Base-by-base conservation (phyloP, 2,888 invertebrate genomes). In the Pachliopta kotzebuea region DNA sequence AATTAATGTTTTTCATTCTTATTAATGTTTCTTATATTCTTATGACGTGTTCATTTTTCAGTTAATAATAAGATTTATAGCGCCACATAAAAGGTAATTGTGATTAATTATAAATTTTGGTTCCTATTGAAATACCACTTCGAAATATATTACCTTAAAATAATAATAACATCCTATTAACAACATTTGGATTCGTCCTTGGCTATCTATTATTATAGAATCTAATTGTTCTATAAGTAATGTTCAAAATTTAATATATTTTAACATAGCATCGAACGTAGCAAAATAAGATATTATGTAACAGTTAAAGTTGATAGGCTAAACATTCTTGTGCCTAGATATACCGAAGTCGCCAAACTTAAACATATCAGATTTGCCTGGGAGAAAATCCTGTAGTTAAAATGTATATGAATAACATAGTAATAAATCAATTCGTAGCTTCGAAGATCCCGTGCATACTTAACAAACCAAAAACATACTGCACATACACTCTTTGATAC, bases 311-410 rank as follows among this genome's bases (percentile, higher is more conserved):
- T 45, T 45, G 18, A 45, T 45, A 14, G 45, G 45, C n/a, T 52
- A 21, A 77, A 83, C 84, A 80, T 79, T 81, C 73, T 80, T 81
- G 86, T 87, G 87, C 87, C 87, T 86, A 85, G 85, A 83, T 77
- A 74, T 76, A 78, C 79, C 74, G 69, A 80, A 84, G 81, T 82
- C 85, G 85, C 85, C 85, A 86, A 86, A 85, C 72, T 78, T 79
- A 75, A 70, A 85, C 87, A 86, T 87, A 86, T 86, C 86, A 86
- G 73, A 72, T 67, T 80, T 81, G 76, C 70, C 74, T 77, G 75
- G 74, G 79, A 81, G 77, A 69, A 52, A 56, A 20, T 52, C 42
- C 42, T 60, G 50, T 60, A 50, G 42, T 52, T 52, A 52, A 54
- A 50, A 52, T 17, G 49, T 61, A 45, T 61, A n/a, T 45, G 18